Percentiles rank a stretch among this genome's conserved stretches.
Conservation (phyloP, 2,113 vertebrate genomes). For the Sceloporus undulatus region DNA sequence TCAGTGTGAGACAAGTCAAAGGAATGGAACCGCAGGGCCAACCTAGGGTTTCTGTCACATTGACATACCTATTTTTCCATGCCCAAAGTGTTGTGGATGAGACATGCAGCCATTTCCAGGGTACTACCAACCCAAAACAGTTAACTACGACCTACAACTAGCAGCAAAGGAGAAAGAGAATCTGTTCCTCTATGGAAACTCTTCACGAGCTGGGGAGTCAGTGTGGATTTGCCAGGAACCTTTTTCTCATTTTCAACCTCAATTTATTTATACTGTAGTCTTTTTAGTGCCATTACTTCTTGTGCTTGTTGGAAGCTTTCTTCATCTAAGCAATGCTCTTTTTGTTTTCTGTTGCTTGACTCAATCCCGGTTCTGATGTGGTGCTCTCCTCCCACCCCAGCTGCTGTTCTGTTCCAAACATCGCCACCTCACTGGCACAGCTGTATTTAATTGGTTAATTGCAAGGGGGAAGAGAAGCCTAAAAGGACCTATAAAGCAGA, state of each 20-base stretch:
- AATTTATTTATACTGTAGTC: not conserved
- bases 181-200: not conserved
- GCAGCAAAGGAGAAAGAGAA: too few relatives aligned
- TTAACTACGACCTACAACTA: too few relatives aligned
- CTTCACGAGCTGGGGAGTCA: not conserved
- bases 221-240: not conserved
- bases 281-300: not conserved
- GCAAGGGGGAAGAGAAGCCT: conserved; percentile 1
- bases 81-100: too few relatives aligned
- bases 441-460: conserved; percentile 32
- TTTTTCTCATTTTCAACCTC: not conserved
- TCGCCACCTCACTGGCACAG: not conserved
- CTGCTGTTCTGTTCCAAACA: not conserved
- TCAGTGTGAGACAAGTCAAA: too few relatives aligned
- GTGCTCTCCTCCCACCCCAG: conserved; percentile 1
- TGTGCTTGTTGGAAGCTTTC: not conserved
- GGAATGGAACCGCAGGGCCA: too few relatives aligned
- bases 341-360: not conserved
- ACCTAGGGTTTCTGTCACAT: too few relatives aligned
- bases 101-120: too few relatives aligned
- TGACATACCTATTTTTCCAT: too few relatives aligned
- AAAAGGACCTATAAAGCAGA: conserved; percentile 38
- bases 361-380: not conserved
- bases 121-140: too few relatives aligned
- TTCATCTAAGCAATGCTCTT: not conserved